phyloP scores from a whole-genome alignment of 2,888 invertebrate species.

The Quadriops clusia region DNA sequence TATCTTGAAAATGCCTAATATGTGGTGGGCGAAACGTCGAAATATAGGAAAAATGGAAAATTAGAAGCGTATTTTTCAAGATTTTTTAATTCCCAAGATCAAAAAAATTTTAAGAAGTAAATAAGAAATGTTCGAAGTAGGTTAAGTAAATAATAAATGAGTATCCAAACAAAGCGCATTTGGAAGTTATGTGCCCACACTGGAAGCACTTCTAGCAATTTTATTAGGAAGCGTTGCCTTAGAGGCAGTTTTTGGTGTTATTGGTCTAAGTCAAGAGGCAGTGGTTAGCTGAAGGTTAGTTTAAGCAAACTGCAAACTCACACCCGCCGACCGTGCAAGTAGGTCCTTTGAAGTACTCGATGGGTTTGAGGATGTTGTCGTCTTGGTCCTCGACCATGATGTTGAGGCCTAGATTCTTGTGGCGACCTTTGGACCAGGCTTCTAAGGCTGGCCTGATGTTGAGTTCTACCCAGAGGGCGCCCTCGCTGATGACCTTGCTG shows the following conservation, averaged over 20 bases:
- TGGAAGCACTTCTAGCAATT: neutral
- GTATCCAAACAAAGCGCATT: constrained; percentile 1
- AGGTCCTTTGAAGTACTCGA: constrained; percentile 40
- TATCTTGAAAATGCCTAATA: too few species aligned
- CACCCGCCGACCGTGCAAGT: constrained; percentile 39
- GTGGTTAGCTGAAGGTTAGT: constrained; percentile 5
- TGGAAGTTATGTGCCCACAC: neutral
- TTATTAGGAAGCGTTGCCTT: neutral
- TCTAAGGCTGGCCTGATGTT: constrained; percentile 38
- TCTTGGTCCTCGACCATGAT: constrained; percentile 51
- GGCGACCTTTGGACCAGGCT: constrained; percentile 33
- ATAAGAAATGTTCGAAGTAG: neutral
- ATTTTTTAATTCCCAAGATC: too few species aligned
- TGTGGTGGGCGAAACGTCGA: too few species aligned
- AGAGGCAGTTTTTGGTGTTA: constrained; percentile 14
- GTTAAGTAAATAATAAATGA: too few species aligned
- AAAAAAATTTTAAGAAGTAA: neutral
- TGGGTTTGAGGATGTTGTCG: constrained; percentile 38
- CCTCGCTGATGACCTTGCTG: constrained; percentile 36
- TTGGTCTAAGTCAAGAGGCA: constrained; percentile 17
- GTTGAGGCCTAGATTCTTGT: constrained; percentile 35
- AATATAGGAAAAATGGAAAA: too few species aligned
- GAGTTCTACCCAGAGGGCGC: constrained; percentile 38
- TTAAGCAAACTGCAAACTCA: constrained; percentile 26
- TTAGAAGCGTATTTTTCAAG: too few species aligned